Evolutionary conservation across 2,113 vertebrate genomes (phyloP).

Genomic region (Kobus ellipsiprymnus): DNA sequence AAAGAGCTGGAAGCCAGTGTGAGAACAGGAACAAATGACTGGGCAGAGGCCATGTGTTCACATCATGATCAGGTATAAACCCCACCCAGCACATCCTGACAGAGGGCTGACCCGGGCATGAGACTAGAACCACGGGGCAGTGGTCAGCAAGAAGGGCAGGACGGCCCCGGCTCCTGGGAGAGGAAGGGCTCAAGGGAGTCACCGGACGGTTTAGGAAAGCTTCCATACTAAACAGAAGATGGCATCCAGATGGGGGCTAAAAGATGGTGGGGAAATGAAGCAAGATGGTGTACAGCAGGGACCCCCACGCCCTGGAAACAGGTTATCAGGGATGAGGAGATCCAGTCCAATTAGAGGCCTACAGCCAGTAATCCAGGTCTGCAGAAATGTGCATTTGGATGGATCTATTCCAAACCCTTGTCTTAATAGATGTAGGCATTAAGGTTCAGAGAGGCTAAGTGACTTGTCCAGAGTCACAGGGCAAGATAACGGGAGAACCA

Average conservation of each 20-base stretch:
- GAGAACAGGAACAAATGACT: background rate
- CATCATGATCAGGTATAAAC: background rate
- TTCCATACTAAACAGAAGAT: background rate
- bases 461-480: background rate
- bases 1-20: background rate
- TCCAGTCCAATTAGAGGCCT: background rate
- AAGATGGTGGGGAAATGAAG: background rate
- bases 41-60: background rate
- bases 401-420: background rate
- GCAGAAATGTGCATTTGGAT: background rate
- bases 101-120: too few species aligned
- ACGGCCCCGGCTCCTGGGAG: background rate
- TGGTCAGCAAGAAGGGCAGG: background rate
- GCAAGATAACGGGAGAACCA: background rate
- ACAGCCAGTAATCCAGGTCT: background rate
- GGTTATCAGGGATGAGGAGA: background rate
- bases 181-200: background rate
- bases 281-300: background rate
- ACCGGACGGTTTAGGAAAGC: background rate
- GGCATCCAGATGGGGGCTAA: background rate
- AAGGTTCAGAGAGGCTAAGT: background rate
- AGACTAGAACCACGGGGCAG: background rate
- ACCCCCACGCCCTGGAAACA: background rate
- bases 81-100: background rate
- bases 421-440: background rate